Conservation (phyloP, 1,140 invertebrate species). For the Tetramorium parvispinum region DNA sequence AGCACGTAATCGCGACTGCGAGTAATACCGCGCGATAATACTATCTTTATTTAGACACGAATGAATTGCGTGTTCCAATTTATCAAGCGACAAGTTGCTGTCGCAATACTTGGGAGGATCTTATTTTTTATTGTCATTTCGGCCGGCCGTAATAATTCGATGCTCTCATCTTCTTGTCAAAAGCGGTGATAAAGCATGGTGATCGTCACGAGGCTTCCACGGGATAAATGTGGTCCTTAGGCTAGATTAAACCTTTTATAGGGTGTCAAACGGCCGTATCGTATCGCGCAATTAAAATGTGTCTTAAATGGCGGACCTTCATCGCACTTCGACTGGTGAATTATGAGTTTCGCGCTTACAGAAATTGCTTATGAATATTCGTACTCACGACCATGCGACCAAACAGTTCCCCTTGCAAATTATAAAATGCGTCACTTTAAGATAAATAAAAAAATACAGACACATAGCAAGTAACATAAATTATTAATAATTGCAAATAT, state of each 20-base stretch:
- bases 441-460: background rate
- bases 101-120: background rate
- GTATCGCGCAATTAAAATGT: conserved; percentile 73
- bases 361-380: conserved; percentile 59
- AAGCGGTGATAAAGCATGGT: conserved; percentile 54
- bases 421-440: background rate
- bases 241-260: conserved; percentile 79
- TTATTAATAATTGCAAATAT: conserved; percentile 16
- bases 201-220: conserved; percentile 23
- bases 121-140: conserved; percentile 62
- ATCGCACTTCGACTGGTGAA: conserved; percentile 44
- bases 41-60: conserved; percentile 33
- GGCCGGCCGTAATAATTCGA: conserved; percentile 65
- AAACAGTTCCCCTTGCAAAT: background rate
- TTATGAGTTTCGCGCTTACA: conserved; percentile 11
- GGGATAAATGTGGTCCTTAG: conserved; percentile 70
- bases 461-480: conserved; percentile 4
- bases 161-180: conserved; percentile 59
- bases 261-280: conserved; percentile 73
- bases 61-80: conserved; percentile 50
- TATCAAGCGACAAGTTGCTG: background rate
- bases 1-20: background rate
- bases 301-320: conserved; percentile 35
- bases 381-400: background rate
- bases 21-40: background rate